Percentiles rank a stretch among this genome's conserved stretches.
These are phyloP conservation scores for Alethe castanea DNA, from an alignment of 2,113 vertebrate genomes.

Conservation along the genomic window DNA sequence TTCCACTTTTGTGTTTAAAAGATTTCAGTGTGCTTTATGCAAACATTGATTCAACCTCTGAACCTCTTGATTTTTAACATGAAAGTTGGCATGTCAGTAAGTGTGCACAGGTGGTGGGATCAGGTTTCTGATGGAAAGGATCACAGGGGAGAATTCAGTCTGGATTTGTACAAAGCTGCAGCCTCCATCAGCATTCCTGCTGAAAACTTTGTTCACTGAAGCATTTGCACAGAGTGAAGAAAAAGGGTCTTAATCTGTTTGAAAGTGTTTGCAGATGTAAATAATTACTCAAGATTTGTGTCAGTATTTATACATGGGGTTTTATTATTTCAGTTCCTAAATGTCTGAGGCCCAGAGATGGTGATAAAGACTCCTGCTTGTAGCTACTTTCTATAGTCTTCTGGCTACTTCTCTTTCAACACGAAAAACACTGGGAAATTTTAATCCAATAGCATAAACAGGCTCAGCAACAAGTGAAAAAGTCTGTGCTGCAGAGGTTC, in stretches of 20 bases:
- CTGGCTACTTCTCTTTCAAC: neutral
- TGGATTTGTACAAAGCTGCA: neutral
- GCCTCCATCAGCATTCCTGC: neutral
- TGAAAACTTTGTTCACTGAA: neutral
- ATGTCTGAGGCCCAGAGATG: neutral
- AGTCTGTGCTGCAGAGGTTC: neutral
- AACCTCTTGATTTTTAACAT: neutral
- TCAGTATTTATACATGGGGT: neutral
- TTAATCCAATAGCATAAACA: slow-evolving; percentile 40
- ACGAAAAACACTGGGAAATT: neutral
- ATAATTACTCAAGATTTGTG: neutral
- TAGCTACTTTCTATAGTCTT: neutral
- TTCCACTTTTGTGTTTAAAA: neutral
- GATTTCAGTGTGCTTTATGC: neutral
- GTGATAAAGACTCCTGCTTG: neutral
- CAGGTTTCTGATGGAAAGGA: neutral
- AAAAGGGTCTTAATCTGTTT: neutral
- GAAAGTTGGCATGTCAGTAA: neutral
- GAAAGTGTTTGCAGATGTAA: slow-evolving; percentile 1
- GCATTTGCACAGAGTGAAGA: neutral
- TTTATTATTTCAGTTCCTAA: neutral
- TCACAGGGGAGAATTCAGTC: neutral
- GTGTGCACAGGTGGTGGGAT: neutral
- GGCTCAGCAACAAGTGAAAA: neutral
- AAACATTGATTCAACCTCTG: neutral